Evolutionary conservation across 2,888 invertebrate species (phyloP).

Genomic region (Auanema freiburgensis): DNA sequence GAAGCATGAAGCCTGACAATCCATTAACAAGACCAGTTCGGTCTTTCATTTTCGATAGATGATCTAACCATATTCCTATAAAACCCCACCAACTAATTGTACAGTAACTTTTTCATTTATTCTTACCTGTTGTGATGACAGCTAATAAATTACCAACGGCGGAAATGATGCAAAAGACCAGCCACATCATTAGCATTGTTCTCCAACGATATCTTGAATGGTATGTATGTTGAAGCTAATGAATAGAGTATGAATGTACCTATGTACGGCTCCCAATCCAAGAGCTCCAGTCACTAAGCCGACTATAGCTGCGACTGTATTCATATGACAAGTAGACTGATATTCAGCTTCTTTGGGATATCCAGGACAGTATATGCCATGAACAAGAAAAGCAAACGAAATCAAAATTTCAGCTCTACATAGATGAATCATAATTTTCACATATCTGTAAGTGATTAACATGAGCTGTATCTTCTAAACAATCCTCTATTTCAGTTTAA

Average conservation of each 20-base stretch:
- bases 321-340: conserved; percentile 62
- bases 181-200: conserved; percentile 60
- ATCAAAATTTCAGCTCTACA: conserved; percentile 59
- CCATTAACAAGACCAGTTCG: conserved; percentile 59
- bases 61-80: conserved; percentile 58
- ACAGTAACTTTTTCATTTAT: not conserved
- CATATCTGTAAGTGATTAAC: conserved; percentile 42
- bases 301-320: conserved; percentile 58
- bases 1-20: conserved; percentile 58
- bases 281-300: conserved; percentile 60
- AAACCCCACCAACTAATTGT: not conserved
- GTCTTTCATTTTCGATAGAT: conserved; percentile 59
- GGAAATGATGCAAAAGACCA: conserved; percentile 58
- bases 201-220: conserved; percentile 52
- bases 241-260: conserved; percentile 23
- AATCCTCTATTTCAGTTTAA: too few relatives aligned
- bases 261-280: conserved; percentile 60
- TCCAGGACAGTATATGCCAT: conserved; percentile 40
- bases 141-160: conserved; percentile 59
- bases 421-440: conserved; percentile 56
- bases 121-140: conserved; percentile 57
- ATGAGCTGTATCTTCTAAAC: too few relatives aligned
- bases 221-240: not conserved
- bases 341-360: conserved; percentile 53
- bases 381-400: conserved; percentile 51